Evolutionary conservation across 1,140 invertebrate species (phyloP).

Genomic region (Drosophila melanogaster): DNA sequence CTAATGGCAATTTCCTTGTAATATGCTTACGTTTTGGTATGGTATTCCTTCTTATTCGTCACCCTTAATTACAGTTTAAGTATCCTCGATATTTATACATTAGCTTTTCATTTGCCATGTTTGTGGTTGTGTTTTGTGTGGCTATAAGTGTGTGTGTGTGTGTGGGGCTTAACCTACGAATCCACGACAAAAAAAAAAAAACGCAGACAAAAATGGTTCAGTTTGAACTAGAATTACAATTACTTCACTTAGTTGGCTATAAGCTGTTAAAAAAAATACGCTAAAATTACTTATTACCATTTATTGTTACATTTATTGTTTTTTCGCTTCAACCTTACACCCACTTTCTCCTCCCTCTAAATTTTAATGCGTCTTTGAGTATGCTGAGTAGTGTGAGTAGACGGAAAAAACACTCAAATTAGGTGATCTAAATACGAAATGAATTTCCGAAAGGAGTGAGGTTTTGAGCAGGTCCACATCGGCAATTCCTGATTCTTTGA

Average conservation of each 20-base stretch:
- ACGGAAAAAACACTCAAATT: slow-evolving; percentile 12
- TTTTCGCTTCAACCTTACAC: slow-evolving; percentile 35
- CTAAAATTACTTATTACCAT: slow-evolving; percentile 74
- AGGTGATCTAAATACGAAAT: slow-evolving; percentile 7
- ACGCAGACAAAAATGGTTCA: slow-evolving; percentile 44
- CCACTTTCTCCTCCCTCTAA: slow-evolving; percentile 17
- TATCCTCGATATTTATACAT: slow-evolving; percentile 47
- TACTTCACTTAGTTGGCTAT: slow-evolving; percentile 67
- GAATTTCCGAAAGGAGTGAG: slow-evolving; percentile 20
- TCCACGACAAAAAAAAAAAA: slow-evolving; percentile 49
- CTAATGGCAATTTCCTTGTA: slow-evolving; percentile 79
- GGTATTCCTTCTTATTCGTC: slow-evolving; percentile 34
- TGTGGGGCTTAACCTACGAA: slow-evolving; percentile 30
- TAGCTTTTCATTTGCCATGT: slow-evolving; percentile 45
- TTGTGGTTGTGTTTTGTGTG: slow-evolving; percentile 13
- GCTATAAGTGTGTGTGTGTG: slow-evolving; percentile 16
- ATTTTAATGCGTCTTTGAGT: slow-evolving; percentile 68
- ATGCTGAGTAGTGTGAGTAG: slow-evolving; percentile 49
- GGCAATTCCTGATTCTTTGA: slow-evolving; percentile 48
- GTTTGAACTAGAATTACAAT: slow-evolving; percentile 60
- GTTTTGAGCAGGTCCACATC: slow-evolving; percentile 21
- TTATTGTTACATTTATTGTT: slow-evolving; percentile 77
- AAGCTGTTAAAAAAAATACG: slow-evolving; percentile 74
- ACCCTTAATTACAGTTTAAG: slow-evolving; percentile 44
- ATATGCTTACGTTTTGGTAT: slow-evolving; percentile 57